Evolutionary conservation across 30 jellyfish, hydroid and myxozoan genomes (phyloP).

Genomic region (Mastigias papua): DNA sequence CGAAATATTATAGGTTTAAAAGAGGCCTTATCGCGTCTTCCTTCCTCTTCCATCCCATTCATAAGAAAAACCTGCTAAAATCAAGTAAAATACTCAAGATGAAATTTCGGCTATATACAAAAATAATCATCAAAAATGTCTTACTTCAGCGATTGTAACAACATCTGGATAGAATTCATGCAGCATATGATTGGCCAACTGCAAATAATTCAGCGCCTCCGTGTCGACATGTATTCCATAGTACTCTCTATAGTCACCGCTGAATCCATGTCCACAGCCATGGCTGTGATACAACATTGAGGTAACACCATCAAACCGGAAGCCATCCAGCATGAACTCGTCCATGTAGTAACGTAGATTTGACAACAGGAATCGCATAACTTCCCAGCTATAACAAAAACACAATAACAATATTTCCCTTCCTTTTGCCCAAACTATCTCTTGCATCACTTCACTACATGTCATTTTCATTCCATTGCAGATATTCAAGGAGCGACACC

Average conservation of each 20-base stretch:
- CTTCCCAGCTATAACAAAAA: constrained; percentile 88
- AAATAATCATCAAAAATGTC: too few species aligned
- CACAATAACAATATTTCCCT: too few species aligned
- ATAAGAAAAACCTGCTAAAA: too few species aligned
- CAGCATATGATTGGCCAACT: constrained; percentile 91
- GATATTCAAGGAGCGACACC: too few species aligned
- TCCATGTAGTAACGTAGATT: constrained; percentile 94
- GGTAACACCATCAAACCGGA: constrained; percentile 99
- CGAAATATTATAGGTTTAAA: too few species aligned
- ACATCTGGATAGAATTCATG: constrained; percentile 89
- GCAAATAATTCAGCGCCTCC: constrained; percentile 89
- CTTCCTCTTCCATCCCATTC: too few species aligned
- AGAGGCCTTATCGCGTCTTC: too few species aligned
- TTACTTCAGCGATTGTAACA: constrained; percentile 94
- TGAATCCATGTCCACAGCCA: constrained; percentile 93
- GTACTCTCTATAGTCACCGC: constrained; percentile 97
- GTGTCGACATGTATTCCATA: constrained; percentile 89
- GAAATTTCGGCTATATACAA: too few species aligned
- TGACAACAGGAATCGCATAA: constrained; percentile 87
- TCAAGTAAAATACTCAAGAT: too few species aligned
- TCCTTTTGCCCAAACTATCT: too few species aligned
- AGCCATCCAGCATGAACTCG: constrained; percentile 94
- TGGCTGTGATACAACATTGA: constrained; percentile 97
- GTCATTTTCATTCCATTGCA: too few species aligned
- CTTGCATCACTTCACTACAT: too few species aligned